These are phyloP conservation scores for Gallirallus australis DNA, from an alignment of 2,797 vertebrate genomes.

Conservation along the genomic window DNA sequence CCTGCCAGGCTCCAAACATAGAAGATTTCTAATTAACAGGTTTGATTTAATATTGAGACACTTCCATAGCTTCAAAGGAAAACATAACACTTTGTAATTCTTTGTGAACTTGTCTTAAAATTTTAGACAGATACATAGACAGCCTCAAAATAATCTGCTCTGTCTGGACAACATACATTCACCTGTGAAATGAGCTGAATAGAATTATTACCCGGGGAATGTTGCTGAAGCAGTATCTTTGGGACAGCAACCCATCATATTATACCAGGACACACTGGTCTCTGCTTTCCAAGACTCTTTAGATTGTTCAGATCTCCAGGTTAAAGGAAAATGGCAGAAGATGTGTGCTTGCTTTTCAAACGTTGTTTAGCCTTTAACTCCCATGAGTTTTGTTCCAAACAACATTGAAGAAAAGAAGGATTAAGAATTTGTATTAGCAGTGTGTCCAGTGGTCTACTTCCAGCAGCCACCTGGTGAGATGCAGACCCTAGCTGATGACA, in stretches of 20 bases:
- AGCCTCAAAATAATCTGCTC: neutral
- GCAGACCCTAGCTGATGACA: neutral
- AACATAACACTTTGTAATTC: neutral
- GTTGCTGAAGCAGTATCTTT: neutral
- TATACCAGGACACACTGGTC: neutral
- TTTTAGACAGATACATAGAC: neutral
- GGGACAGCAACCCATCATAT: neutral
- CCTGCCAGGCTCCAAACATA: conserved; percentile 42
- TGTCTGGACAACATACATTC: neutral
- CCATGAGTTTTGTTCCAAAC: neutral
- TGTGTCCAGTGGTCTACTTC: neutral
- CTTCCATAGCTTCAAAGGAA: neutral
- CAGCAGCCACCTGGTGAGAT: neutral
- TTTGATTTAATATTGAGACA: conserved; percentile 76
- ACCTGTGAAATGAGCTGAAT: neutral
- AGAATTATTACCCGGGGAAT: neutral
- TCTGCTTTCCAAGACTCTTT: neutral
- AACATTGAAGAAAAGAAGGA: neutral
- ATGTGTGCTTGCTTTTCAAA: neutral
- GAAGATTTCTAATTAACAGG: conserved; percentile 89
- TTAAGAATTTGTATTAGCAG: neutral
- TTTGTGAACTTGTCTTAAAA: neutral
- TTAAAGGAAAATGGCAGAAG: neutral
- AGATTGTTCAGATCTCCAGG: neutral
- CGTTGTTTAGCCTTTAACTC: neutral